These are phyloP conservation scores for Sebastes vulpes DNA, from an alignment of 2,797 vertebrate genomes.

Conservation along the genomic window DNA sequence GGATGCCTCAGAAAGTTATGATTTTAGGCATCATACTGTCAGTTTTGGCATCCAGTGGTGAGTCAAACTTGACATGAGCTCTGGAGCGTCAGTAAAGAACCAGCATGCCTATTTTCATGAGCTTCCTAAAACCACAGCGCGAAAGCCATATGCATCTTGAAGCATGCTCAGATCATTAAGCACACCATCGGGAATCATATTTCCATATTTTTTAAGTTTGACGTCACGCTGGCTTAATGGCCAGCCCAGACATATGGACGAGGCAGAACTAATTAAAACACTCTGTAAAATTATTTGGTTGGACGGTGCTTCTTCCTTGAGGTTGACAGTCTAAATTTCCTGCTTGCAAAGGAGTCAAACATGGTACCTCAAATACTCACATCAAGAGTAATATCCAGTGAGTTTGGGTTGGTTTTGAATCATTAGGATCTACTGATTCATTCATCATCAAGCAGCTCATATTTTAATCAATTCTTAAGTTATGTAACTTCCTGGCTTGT, in stretches of 20 bases:
- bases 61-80: constrained; percentile 2
- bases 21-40: neutral
- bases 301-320: neutral
- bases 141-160: neutral
- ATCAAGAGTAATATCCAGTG: neutral
- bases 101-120: constrained; percentile 14
- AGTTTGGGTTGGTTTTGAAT: neutral
- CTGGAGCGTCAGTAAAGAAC: constrained; percentile 1
- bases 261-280: constrained; percentile 38
- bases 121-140: constrained; percentile 1
- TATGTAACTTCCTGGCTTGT: neutral
- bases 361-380: neutral
- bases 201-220: constrained; percentile 28
- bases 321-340: constrained; percentile 13
- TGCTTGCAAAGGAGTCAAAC: constrained; percentile 1
- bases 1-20: neutral
- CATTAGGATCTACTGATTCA: neutral
- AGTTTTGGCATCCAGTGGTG: neutral
- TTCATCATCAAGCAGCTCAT: neutral
- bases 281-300: neutral
- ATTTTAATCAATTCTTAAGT: neutral
- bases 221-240: constrained; percentile 20
- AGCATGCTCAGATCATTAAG: constrained; percentile 32
- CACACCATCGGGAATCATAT: constrained; percentile 29
- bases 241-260: constrained; percentile 20